Evolutionary conservation across 2,113 vertebrate species (phyloP).

Genomic region (Regulus satrapa): DNA sequence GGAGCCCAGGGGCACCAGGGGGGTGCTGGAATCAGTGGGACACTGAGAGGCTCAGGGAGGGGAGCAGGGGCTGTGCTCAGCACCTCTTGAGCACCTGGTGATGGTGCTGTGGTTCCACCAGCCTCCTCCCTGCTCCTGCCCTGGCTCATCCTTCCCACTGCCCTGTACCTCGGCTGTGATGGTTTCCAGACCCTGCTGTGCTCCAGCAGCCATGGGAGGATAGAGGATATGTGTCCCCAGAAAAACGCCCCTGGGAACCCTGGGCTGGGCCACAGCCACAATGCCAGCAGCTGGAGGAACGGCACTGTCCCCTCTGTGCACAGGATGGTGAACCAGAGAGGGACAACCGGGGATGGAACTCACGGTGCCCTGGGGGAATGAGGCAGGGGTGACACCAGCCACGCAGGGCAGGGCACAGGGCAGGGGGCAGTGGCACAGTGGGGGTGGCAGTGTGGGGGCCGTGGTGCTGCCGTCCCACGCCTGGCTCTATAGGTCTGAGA

Average conservation of each 20-base stretch:
- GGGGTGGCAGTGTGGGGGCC: background rate
- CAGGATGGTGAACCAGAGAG: background rate
- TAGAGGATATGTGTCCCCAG: background rate
- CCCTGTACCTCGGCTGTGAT: background rate
- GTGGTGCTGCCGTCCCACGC: background rate
- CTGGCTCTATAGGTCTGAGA: slow-evolving; percentile 70
- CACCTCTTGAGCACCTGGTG: background rate
- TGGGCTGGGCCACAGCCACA: background rate
- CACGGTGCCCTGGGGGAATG: background rate
- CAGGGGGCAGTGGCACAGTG: background rate
- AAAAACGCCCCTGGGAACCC: background rate
- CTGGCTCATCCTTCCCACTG: background rate
- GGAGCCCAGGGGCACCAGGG: background rate
- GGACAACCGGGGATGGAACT: background rate
- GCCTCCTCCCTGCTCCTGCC: background rate
- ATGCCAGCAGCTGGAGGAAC: background rate
- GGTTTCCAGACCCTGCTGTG: background rate
- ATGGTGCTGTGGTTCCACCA: background rate
- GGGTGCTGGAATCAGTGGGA: background rate
- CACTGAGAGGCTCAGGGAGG: accelerated
- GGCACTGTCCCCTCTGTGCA: background rate
- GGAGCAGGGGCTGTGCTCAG: background rate
- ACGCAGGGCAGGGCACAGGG: background rate
- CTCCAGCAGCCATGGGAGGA: accelerated
- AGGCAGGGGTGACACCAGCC: background rate